Evolutionary conservation across 2,113 vertebrate genomes (phyloP).

Genomic region (Chiloscyllium plagiosum): DNA sequence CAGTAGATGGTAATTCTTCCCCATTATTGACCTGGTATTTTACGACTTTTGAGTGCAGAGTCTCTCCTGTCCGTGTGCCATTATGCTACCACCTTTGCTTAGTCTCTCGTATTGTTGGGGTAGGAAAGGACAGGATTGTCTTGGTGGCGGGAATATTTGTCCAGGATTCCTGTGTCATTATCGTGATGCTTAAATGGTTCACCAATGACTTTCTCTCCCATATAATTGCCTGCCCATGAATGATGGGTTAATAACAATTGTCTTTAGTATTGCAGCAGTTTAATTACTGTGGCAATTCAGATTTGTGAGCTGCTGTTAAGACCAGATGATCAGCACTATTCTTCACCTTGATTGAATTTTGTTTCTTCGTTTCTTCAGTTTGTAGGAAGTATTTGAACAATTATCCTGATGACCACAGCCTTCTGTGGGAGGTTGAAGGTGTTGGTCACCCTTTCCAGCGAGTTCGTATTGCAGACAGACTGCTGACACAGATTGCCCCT

Average conservation of each 20-base stretch:
- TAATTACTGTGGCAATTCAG: background rate
- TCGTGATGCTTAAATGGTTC: too few species aligned
- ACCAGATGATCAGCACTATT: background rate
- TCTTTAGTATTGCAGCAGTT: background rate
- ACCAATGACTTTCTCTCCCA: too few species aligned
- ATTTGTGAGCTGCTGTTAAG: background rate
- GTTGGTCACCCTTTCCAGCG: slow-evolving; percentile 66
- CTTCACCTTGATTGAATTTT: background rate
- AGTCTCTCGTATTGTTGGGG: too few species aligned
- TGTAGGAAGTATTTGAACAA: slow-evolving; percentile 72
- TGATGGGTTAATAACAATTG: background rate
- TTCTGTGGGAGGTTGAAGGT: slow-evolving; percentile 76
- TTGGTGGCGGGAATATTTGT: too few species aligned
- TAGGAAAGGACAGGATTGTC: too few species aligned
- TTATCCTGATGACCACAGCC: slow-evolving; percentile 61
- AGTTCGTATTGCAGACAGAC: slow-evolving; percentile 52
- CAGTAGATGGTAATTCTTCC: too few species aligned
- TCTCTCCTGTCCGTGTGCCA: too few species aligned
- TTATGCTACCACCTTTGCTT: too few species aligned
- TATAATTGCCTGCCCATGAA: background rate
- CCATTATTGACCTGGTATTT: too few species aligned
- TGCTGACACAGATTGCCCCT: slow-evolving; percentile 44
- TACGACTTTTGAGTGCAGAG: too few species aligned
- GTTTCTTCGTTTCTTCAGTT: slow-evolving; percentile 53
- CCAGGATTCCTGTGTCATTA: too few species aligned